Base-by-base conservation (phyloP, 2,888 invertebrate genomes). In the Acanthosepion esculentum region DNA sequence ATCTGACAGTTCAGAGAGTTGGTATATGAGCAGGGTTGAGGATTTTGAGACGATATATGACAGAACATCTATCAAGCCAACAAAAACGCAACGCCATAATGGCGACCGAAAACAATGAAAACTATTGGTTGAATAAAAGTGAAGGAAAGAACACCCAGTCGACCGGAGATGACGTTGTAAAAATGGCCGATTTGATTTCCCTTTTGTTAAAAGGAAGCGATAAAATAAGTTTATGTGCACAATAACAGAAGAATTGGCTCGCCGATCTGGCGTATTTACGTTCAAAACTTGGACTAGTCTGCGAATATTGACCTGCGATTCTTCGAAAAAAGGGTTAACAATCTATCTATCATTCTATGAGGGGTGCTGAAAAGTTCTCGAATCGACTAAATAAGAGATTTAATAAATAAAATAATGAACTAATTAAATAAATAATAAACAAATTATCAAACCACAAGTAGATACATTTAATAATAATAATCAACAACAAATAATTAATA, bases 61-160 rank as follows among this genome's bases (percentile, higher is more conserved):
- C 78, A 78, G 78, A 33, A 33, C 78, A 78, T 78, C 78, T n/a
- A 78, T 78, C 78, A 78, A 78, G 33, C 33, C n/a, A 78, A 78
- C 78, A 78, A 78, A 78, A 78, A 78, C 78, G 33, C 78, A 78
- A 78, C 78, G 78, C 78, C 78, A 78, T 78, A n/a, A 78, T 78
- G 78, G 78, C 78, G 78, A 10, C 78, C 18, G 78, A 78, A 78
- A 78, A 78, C 78, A 78, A 78, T 78, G 78, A 78, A 78, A 78
- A 78, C 78, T n/a, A 78, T 78, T 78, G 78, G 78, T 78, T 78
- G 78, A 78, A 78, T 78, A 78, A 78, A 78, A 78, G 78, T 78
- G 78, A 33, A n/a, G 78, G 78, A n/a, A n/a, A n/a, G 78, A 78
- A 78, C n/a, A n/a, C 33, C 78, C 78, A 78, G 78, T 78, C 78